A percentile compares a stretch with the other conserved stretches of the same genome.
phyloP scores from a whole-genome alignment of 1,140 invertebrate species.

The Hypothenemus hampei region DNA sequence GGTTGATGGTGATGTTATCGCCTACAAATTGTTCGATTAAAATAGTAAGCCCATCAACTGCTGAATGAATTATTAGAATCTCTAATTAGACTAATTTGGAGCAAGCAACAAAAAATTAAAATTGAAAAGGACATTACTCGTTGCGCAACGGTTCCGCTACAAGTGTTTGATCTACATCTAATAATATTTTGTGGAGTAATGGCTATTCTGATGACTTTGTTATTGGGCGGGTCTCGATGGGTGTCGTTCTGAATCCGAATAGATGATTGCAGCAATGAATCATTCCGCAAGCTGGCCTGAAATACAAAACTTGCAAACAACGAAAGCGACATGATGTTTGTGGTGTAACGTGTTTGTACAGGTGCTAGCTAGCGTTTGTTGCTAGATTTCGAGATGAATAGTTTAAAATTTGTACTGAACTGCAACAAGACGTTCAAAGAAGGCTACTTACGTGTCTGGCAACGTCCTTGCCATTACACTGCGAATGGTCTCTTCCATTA shows the following conservation, averaged over 20 bases:
- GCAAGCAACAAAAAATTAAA: no score
- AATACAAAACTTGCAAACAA: slow-evolving; percentile 28
- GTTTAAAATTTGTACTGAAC: no score
- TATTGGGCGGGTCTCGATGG: slow-evolving; percentile 56
- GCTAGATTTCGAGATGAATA: neutral
- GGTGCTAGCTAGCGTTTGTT: slow-evolving; percentile 4
- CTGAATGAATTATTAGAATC: no score
- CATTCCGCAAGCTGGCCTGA: slow-evolving; percentile 50
- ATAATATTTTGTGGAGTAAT: slow-evolving; percentile 68
- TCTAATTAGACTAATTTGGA: no score
- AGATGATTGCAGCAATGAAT: slow-evolving; percentile 52
- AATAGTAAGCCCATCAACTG: no score
- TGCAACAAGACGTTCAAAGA: no score
- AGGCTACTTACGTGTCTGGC: slow-evolving; percentile 42
- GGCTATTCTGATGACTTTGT: slow-evolving; percentile 54
- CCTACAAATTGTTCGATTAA: slow-evolving; percentile 31
- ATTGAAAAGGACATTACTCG: slow-evolving; percentile 36
- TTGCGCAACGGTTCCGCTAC: slow-evolving; percentile 36
- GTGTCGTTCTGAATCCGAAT: slow-evolving; percentile 65
- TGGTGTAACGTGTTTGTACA: neutral
- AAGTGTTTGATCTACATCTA: slow-evolving; percentile 44
- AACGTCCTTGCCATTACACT: slow-evolving; percentile 65
- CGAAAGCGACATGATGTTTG: slow-evolving; percentile 22
- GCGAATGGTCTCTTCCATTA: slow-evolving; percentile 61
- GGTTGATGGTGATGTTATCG: slow-evolving; percentile 21